phyloP scores from a whole-genome alignment of 2,113 vertebrate genomes.

The Oplegnathus fasciatus region DNA sequence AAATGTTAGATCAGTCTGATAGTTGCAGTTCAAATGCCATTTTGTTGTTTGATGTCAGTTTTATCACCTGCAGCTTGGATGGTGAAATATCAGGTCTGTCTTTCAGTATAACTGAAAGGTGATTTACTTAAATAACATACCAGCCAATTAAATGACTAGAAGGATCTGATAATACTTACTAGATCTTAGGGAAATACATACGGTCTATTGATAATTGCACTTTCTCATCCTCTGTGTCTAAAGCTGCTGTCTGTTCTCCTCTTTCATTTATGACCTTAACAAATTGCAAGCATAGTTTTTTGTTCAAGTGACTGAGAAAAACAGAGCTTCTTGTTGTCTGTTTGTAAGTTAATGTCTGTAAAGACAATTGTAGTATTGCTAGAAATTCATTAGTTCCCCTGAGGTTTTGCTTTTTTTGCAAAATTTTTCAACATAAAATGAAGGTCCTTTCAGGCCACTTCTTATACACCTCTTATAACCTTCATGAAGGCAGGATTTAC shows the following conservation, averaged over 20 bases:
- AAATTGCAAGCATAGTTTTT: background rate
- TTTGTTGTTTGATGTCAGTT: background rate
- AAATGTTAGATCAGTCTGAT: constrained; percentile 15
- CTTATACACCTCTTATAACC: too few relatives aligned
- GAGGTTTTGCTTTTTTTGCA: too few relatives aligned
- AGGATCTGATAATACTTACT: background rate
- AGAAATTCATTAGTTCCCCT: background rate
- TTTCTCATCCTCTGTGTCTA: background rate
- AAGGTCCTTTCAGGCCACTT: background rate
- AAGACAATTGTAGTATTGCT: background rate
- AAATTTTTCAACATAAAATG: background rate
- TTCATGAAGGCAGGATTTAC: too few relatives aligned
- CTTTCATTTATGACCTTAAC: background rate
- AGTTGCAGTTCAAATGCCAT: background rate
- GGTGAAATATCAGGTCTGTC: background rate
- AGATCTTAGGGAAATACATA: background rate
- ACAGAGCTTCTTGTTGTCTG: background rate
- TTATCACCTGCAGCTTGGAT: constrained; percentile 1
- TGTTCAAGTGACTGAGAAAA: background rate
- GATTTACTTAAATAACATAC: background rate
- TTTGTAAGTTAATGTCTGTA: background rate
- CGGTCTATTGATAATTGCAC: background rate
- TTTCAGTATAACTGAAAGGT: background rate
- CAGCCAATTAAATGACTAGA: background rate
- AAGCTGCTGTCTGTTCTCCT: background rate